Conservation (phyloP, 2,888 invertebrate genomes). For the Pycnomerus fuliginosus region DNA sequence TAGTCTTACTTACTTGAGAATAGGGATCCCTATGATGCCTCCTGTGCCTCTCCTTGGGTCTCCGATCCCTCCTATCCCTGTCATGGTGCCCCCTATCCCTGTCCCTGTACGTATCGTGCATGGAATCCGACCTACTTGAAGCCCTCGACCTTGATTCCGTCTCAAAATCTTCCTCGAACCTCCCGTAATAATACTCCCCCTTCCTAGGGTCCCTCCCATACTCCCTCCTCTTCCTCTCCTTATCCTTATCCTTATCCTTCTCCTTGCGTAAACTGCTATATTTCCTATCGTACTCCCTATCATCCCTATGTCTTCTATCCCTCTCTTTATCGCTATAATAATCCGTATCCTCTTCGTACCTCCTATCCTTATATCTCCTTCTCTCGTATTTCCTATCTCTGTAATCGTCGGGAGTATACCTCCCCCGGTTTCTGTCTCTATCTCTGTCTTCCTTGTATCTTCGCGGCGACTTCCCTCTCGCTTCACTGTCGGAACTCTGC, state of each 20-base stretch:
- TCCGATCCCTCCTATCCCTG: slow-evolving; percentile 48
- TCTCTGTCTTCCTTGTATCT: slow-evolving; percentile 33
- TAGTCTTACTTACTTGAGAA: slow-evolving; percentile 39
- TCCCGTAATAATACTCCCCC: slow-evolving; percentile 42
- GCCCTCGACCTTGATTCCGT: slow-evolving; percentile 46
- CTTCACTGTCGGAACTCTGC: slow-evolving; percentile 47
- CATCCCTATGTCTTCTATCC: slow-evolving; percentile 52
- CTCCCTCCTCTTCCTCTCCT: slow-evolving; percentile 43
- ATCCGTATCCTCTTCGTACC: slow-evolving; percentile 65
- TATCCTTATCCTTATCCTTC: slow-evolving; percentile 50
- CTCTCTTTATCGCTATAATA: slow-evolving; percentile 68
- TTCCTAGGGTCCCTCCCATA: slow-evolving; percentile 40
- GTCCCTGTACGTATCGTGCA: slow-evolving; percentile 48
- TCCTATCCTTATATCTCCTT: slow-evolving; percentile 52
- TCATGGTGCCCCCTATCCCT: slow-evolving; percentile 40
- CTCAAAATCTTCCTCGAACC: slow-evolving; percentile 49
- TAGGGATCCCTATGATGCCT: slow-evolving; percentile 46
- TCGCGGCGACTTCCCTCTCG: slow-evolving; percentile 21
- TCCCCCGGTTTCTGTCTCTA: slow-evolving; percentile 38
- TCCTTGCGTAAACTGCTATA: slow-evolving; percentile 48
- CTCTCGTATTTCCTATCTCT: slow-evolving; percentile 42
- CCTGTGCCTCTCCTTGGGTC: slow-evolving; percentile 42
- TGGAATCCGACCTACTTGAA: slow-evolving; percentile 51
- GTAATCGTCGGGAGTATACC: slow-evolving; percentile 42
- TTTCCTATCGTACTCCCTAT: slow-evolving; percentile 48